A percentile compares a stretch with the other conserved stretches of the same genome.
phyloP scores from a whole-genome alignment of 2,888 invertebrate species.

The Drosophila koepferae region DNA sequence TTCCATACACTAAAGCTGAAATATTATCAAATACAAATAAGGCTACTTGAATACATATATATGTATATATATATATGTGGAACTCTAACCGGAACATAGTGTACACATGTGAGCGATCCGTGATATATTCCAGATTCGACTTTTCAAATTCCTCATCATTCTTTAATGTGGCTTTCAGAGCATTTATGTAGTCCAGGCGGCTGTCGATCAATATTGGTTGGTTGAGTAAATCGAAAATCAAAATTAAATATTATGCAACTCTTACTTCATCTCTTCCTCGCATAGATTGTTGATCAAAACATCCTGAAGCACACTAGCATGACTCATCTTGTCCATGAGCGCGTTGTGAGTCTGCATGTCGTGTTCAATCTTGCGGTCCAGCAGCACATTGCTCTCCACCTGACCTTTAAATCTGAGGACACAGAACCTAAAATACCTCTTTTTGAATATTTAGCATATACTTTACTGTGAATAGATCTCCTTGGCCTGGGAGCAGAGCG shows the following conservation, averaged over 20 bases:
- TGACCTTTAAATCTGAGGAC: conserved; percentile 74
- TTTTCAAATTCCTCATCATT: conserved; percentile 56
- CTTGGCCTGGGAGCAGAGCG: conserved; percentile 79
- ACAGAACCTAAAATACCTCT: not conserved
- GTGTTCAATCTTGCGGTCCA: conserved; percentile 70
- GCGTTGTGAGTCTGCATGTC: conserved; percentile 62
- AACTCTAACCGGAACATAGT: conserved; percentile 72
- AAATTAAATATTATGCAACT: not conserved
- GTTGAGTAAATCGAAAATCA: not conserved
- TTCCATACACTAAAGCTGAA: conserved; percentile 78
- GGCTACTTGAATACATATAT: not conserved
- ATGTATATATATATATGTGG: not conserved
- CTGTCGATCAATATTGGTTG: conserved; percentile 41
- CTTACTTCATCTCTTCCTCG: conserved; percentile 80
- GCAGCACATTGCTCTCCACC: conserved; percentile 75
- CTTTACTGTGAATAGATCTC: conserved; percentile 82
- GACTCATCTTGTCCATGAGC: conserved; percentile 68
- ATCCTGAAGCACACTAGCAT: conserved; percentile 68
- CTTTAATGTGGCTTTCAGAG: conserved; percentile 60
- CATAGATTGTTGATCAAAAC: conserved; percentile 79
- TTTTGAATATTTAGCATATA: not conserved
- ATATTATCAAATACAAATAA: not conserved
- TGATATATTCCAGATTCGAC: conserved; percentile 57
- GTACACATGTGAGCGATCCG: conserved; percentile 71
- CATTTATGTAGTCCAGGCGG: conserved; percentile 70